Base-by-base conservation (phyloP, 1,140 invertebrate genomes). In the Helicoverpa armigera region DNA sequence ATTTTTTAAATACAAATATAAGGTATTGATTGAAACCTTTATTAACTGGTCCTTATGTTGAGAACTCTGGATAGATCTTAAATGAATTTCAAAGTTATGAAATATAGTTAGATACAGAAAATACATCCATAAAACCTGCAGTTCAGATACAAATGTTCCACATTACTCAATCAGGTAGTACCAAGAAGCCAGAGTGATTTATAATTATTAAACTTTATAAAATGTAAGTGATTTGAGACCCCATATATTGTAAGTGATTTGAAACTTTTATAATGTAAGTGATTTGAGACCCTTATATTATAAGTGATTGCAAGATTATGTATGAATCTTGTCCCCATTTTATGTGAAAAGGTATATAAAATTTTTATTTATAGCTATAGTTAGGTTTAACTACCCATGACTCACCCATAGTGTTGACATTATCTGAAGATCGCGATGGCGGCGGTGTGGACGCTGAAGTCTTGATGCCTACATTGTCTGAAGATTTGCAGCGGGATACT, bases 401-500 rank as follows among this genome's bases (percentile, higher is more conserved):
- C 87, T 89, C 76, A 94, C 93, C 93, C 87, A 94, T 94, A 11
- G 91, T 91, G 83, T 95, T 94, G 54, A 94, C 92, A 67, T 94
- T 93, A 74, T 94, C 93, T 11, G 92, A 93, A 2, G 93, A 94
- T 10, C 93, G 88, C 16, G 93, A 94, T 0, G 93, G 93, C 35
- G 93, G 93, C 60, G 93, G 93, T 10, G 93, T 92, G 35, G 85
- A 86, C 14, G 91, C 70, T 18, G 88, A 79, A 2, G 89, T 78
- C 35, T 90, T 92, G 7, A 78, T 82, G 29, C 93, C 93, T 67
- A 94, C 93, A 82, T 94, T 91, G 79, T 94, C 93, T 53, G 93
- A 90, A 80, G 93, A 94, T 85, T 94, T 94, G 89, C 92, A 94
- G 50, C 93, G 93, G n/a, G 92, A 94, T 63, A 94, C 93, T 85